Percentiles rank a stretch among this genome's conserved stretches.
These are phyloP conservation scores for Andrena dorsata DNA, from an alignment of 2,888 invertebrate species.

Conservation along the genomic window DNA sequence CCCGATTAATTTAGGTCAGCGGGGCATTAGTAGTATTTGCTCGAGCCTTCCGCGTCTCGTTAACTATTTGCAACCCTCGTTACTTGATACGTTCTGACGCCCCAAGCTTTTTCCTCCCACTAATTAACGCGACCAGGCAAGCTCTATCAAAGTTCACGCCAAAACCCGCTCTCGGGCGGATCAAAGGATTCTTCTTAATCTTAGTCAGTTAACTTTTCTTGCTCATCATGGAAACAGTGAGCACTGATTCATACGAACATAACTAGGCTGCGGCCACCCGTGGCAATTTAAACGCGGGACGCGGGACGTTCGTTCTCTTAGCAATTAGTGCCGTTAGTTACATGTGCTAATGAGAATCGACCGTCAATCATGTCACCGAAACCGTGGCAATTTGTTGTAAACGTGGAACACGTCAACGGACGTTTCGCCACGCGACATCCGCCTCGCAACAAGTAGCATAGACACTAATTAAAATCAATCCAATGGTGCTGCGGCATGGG, in stretches of 20 bases:
- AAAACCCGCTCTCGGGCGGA: background rate
- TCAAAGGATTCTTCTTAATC: no score
- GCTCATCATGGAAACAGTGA: no score
- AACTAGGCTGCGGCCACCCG: no score
- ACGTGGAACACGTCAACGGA: background rate
- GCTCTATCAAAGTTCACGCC: constrained; percentile 3
- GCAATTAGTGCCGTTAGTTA: background rate
- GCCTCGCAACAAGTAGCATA: constrained; percentile 5
- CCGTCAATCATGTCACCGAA: constrained; percentile 32
- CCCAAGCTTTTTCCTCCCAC: background rate
- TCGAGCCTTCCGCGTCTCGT: background rate
- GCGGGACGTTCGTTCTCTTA: no score
- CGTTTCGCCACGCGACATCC: constrained; percentile 6
- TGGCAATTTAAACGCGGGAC: no score
- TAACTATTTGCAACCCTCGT: constrained; percentile 9
- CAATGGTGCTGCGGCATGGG: background rate
- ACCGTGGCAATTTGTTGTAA: constrained; percentile 37
- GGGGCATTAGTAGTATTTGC: constrained; percentile 24
- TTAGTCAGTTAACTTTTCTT: no score
- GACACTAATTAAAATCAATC: constrained; percentile 46
- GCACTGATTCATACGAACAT: no score
- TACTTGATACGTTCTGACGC: background rate
- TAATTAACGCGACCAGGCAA: background rate
- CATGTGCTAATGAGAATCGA: constrained; percentile 27
- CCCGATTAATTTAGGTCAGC: constrained; percentile 32